These are phyloP conservation scores for Macaria liturata DNA, from an alignment of 2,888 invertebrate species.

Conservation along the genomic window DNA sequence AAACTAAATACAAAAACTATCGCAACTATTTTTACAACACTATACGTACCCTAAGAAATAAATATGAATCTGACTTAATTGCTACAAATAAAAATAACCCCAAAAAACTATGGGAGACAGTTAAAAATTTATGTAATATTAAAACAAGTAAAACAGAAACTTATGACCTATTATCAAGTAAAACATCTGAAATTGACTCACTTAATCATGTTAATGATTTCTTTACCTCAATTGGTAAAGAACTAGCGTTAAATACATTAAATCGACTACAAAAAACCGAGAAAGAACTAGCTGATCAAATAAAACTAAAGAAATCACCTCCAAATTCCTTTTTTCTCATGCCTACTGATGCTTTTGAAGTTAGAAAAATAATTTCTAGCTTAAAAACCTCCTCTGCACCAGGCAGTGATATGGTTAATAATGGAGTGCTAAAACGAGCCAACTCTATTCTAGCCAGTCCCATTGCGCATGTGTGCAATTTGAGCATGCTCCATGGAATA, in stretches of 20 bases:
- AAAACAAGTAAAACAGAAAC: neutral
- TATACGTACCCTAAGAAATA: neutral
- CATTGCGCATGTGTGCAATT: constrained; percentile 2
- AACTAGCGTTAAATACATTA: neutral
- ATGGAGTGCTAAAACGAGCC: neutral
- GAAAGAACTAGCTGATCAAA: neutral
- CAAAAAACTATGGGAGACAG: neutral
- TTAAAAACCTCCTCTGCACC: constrained; percentile 3
- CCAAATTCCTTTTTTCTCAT: neutral
- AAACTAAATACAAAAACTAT: neutral
- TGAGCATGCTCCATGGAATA: neutral
- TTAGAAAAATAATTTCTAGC: neutral
- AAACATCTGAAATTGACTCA: neutral
- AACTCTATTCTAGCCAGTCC: neutral
- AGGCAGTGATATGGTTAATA: constrained; percentile 3
- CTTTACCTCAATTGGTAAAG: neutral
- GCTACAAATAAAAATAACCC: neutral
- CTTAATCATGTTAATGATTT: neutral
- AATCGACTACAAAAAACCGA: neutral
- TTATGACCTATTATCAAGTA: neutral
- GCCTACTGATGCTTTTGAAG: neutral
- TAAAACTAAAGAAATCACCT: neutral
- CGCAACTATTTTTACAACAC: neutral
- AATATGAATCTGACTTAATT: constrained; percentile 1
- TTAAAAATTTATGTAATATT: neutral